These are phyloP conservation scores for Hozukius guyotensis DNA, from an alignment of 2,797 vertebrate genomes.

Conservation along the genomic window DNA sequence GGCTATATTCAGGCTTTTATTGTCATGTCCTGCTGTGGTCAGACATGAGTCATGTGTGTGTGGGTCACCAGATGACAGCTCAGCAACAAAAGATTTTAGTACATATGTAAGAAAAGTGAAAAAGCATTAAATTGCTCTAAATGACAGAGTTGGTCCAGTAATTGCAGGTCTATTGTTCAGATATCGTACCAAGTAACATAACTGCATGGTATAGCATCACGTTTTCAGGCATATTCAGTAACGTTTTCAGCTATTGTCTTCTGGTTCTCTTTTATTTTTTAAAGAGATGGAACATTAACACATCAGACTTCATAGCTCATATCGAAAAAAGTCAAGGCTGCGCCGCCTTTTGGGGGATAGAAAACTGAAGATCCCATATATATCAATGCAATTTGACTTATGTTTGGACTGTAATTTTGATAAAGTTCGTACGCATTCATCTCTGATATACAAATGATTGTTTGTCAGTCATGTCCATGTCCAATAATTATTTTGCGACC, in stretches of 20 bases:
- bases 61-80: neutral
- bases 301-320: neutral
- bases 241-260: neutral
- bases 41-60: neutral
- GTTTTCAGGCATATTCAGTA: neutral
- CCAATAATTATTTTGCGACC: no score
- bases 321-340: no score
- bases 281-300: neutral
- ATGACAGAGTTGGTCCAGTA: neutral
- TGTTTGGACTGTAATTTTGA: neutral
- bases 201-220: neutral
- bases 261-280: neutral
- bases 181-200: neutral
- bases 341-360: neutral
- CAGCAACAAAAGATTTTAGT: neutral
- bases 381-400: no score
- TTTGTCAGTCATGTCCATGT: no score
- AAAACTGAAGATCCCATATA: neutral
- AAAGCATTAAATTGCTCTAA: neutral
- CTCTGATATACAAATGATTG: neutral
- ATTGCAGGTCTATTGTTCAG: neutral
- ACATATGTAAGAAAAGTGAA: neutral
- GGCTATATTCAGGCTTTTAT: accelerated
- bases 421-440: neutral
- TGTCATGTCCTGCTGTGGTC: conserved; percentile 3